Evolutionary conservation across 2,888 invertebrate species (phyloP).

Genomic region (Ditula angustiorana): DNA sequence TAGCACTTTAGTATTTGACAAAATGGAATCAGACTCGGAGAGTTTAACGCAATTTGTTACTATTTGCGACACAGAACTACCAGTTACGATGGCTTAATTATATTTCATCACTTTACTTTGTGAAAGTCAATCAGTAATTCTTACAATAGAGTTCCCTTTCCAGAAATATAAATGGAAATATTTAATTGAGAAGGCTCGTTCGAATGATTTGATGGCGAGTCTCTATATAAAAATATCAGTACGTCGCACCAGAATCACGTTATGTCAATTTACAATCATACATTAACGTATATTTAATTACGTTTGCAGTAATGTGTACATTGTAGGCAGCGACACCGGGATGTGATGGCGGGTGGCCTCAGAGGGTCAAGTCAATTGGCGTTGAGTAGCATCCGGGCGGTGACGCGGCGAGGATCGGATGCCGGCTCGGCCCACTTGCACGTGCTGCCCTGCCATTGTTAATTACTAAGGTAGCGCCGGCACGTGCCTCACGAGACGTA

Average conservation of each 20-base stretch:
- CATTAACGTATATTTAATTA: conserved; percentile 24
- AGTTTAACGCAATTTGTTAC: neutral
- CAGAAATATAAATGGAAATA: neutral
- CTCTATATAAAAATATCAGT: neutral
- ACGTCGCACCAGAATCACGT: neutral
- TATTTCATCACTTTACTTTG: conserved; percentile 7
- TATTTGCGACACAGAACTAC: conserved; percentile 7
- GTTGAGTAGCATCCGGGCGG: conserved; percentile 75
- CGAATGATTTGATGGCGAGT: neutral
- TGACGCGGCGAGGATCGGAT: conserved; percentile 49
- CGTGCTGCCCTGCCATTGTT: conserved; percentile 36
- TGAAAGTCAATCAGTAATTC: conserved; percentile 1
- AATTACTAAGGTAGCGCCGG: conserved; percentile 32
- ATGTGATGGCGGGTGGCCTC: conserved; percentile 50
- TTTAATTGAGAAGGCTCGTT: neutral
- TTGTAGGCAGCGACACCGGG: conserved; percentile 10
- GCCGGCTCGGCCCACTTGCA: conserved; percentile 11
- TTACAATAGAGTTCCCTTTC: neutral
- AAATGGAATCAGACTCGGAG: neutral
- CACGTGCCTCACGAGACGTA: conserved; percentile 27
- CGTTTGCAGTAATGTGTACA: conserved; percentile 19
- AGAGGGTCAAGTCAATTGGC: conserved; percentile 83
- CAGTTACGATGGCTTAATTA: conserved; percentile 16
- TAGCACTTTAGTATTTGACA: neutral
- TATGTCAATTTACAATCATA: neutral